Conservation (phyloP, 2,797 vertebrate species). For the Sebastiscus albofasciatus region DNA sequence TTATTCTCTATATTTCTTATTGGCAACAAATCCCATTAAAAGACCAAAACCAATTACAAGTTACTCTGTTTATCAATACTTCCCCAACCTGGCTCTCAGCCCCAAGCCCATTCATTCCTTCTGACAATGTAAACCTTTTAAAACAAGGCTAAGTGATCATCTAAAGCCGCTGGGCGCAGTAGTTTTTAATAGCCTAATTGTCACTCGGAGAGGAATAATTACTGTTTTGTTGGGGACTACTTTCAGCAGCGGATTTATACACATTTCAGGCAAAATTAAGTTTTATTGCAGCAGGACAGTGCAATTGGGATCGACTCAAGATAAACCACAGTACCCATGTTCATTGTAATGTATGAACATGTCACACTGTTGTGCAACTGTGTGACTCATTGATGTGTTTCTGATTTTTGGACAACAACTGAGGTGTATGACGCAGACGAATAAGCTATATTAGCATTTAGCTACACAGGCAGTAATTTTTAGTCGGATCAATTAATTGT, state of each 20-base stretch:
- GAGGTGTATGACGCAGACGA: not conserved
- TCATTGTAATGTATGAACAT: not conserved
- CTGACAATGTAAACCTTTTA: not conserved
- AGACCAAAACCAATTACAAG: not conserved
- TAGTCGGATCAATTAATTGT: not conserved
- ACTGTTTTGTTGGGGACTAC: not conserved
- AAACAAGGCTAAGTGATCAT: not conserved
- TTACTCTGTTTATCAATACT: not conserved
- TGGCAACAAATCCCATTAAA: not conserved
- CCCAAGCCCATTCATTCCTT: not conserved
- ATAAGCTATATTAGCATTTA: not conserved
- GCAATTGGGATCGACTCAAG: not conserved
- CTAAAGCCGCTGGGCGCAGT: not conserved
- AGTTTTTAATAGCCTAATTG: not conserved
- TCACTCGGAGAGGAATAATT: not conserved
- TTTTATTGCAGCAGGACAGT: not conserved
- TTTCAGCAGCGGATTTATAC: not conserved
- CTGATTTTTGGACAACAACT: too few species aligned
- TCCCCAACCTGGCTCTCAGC: not conserved
- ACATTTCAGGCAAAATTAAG: not conserved
- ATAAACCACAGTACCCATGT: not conserved
- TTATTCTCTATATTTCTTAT: not conserved
- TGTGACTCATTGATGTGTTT: not conserved
- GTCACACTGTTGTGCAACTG: not conserved
- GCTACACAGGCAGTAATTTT: not conserved